These are phyloP conservation scores for Platerodrilus igneus DNA, from an alignment of 2,888 invertebrate genomes.

Conservation along the genomic window DNA sequence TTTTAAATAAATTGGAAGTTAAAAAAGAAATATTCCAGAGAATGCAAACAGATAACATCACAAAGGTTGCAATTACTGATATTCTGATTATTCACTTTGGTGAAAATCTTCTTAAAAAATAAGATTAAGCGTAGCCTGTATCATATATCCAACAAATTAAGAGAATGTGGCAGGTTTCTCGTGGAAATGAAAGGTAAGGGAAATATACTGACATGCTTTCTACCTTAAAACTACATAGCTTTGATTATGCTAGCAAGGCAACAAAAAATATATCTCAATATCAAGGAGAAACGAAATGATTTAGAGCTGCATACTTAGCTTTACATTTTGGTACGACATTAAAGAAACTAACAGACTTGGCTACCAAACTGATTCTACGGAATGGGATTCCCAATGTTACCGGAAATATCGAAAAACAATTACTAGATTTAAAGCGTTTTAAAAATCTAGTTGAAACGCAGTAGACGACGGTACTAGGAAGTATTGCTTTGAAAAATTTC, in stretches of 20 bases:
- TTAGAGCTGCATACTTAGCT: constrained; percentile 21
- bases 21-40: constrained; percentile 12
- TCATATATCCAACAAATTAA: constrained; percentile 11
- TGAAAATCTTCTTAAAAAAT: constrained; percentile 9
- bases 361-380: constrained; percentile 16
- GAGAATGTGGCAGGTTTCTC: constrained; percentile 12
- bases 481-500: constrained; percentile 21
- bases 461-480: constrained; percentile 22
- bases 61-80: background rate
- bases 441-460: constrained; percentile 16
- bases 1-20: constrained; percentile 9
- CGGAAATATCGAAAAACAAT: constrained; percentile 8
- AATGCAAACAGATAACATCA: constrained; percentile 5
- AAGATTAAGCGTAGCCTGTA: constrained; percentile 9
- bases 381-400: constrained; percentile 17
- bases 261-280: constrained; percentile 14
- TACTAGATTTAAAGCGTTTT: constrained; percentile 15
- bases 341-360: constrained; percentile 20
- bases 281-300: constrained; percentile 16
- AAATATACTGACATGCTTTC: constrained; percentile 9
- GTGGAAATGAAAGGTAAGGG: constrained; percentile 7
- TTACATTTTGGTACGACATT: constrained; percentile 23
- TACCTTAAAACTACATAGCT: constrained; percentile 12
- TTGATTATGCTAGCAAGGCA: constrained; percentile 15
- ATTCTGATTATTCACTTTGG: background rate